Evolutionary conservation across 2,888 invertebrate species (phyloP), one percentile per base, ranked within the genome.

Genomic region (Macrophya alboannulata): DNA sequence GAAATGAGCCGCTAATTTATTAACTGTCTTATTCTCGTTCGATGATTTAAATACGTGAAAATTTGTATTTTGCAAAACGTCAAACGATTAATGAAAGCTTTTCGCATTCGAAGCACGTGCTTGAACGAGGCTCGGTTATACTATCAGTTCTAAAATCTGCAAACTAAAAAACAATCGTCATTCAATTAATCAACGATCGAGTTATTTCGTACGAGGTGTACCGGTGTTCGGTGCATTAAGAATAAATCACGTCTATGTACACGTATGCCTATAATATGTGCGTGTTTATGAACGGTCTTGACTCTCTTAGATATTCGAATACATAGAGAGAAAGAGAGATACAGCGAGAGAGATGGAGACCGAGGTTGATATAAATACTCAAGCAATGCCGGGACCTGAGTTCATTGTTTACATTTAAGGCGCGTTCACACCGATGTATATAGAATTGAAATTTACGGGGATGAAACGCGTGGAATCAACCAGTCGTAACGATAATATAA

Each of bases 351-450:
- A n/a, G 59, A 59, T 10, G 45, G 21, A 48, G 48, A 76, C 48
- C 48, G 45, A n/a, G n/a, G 45, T 17, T 12, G 31, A 5, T 55
- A 79, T 40, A 62, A 77, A 81, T 31, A 43, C 12, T 17, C 81
- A 17, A 37, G 81, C 81, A 62, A 10, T n/a, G 37, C 59, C 1
- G 40, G 43, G 59, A 15, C 77, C 10, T 59, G 74, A 72, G 76
- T 40, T 77, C 59, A 77, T 59, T 84, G 84, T 84, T 84, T 62
- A 76, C 25, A 76, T 84, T 79, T 25, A 55, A 84, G 76, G 48
- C n/a, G 10, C 59, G 59, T 77, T 77, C 74, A 72, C 65, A 55
- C 45, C 48, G 71, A 15, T 21, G 15, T 37, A 17, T 48, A 10
- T 48, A 25, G 31, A 25, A 62, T 62, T 62, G 10, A 62, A 9